Evolutionary conservation across 2,797 vertebrate species (phyloP).

Genomic region (Sebastes wilsoni): DNA sequence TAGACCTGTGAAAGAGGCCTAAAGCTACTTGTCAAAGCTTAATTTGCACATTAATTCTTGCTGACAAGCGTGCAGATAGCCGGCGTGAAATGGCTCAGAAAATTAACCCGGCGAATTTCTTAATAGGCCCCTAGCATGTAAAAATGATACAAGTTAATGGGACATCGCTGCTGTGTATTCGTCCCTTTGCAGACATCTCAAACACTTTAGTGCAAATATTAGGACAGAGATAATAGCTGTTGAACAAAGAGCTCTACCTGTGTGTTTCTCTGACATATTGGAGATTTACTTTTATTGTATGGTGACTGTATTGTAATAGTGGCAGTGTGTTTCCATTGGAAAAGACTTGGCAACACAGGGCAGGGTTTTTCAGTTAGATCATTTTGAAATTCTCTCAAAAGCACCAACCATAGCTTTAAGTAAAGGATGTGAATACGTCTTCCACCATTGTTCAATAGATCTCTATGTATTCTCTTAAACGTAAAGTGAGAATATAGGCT

Average conservation of each 20-base stretch:
- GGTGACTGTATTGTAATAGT: not conserved
- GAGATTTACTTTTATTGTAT: not conserved
- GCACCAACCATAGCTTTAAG: too few species aligned
- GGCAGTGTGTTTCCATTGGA: fast-evolving
- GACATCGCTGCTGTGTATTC: conserved; percentile 15
- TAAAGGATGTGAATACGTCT: not conserved
- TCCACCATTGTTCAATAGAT: not conserved
- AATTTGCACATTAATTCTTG: conserved; percentile 63
- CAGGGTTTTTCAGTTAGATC: too few species aligned
- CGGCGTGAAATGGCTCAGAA: conserved; percentile 37
- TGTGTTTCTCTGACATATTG: not conserved
- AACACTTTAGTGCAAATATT: not conserved
- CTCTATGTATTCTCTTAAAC: not conserved
- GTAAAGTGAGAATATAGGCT: not conserved
- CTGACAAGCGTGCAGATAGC: conserved; percentile 59
- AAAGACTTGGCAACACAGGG: too few species aligned
- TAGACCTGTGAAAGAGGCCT: conserved; percentile 44
- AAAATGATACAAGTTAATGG: conserved; percentile 40
- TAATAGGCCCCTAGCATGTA: conserved; percentile 23
- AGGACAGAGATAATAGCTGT: not conserved
- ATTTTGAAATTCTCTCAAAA: too few species aligned
- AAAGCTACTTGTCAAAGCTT: conserved; percentile 39
- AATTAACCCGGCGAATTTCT: conserved; percentile 49
- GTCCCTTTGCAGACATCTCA: not conserved
- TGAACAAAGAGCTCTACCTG: not conserved